Evolutionary conservation across 2,888 invertebrate genomes (phyloP).

Genomic region (Colletes collaris): DNA sequence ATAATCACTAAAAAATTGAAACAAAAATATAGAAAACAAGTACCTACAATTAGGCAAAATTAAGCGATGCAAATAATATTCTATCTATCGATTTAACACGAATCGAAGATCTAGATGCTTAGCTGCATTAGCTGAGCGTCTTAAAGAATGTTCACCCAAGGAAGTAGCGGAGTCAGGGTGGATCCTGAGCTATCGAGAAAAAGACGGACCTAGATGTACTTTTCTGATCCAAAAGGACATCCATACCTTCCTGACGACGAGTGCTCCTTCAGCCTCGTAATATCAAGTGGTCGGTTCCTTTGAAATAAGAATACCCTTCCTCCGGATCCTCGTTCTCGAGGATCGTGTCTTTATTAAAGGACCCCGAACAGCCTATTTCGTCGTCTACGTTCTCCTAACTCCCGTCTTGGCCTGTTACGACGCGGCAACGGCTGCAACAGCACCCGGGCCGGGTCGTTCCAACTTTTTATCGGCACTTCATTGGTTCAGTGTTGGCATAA

Average conservation of each 20-base stretch:
- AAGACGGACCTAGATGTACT: conserved; percentile 41
- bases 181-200: conserved; percentile 1
- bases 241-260: conserved; percentile 34
- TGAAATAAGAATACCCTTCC: conserved; percentile 50
- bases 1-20: no score
- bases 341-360: conserved; percentile 63
- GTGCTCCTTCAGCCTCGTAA: conserved; percentile 47
- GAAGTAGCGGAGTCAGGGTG: background rate
- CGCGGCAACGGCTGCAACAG: conserved; percentile 44
- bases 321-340: conserved; percentile 42
- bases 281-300: conserved; percentile 57
- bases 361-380: conserved; percentile 54
- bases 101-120: no score
- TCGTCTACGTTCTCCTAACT: conserved; percentile 37
- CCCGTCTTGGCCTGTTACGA: conserved; percentile 45
- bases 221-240: conserved; percentile 47
- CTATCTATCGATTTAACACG: no score
- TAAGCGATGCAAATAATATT: no score
- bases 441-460: conserved; percentile 51
- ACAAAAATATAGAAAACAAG: background rate
- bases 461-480: conserved; percentile 71
- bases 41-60: background rate
- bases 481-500: conserved; percentile 64
- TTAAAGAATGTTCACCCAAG: no score
- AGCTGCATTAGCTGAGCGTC: no score